phyloP scores from a whole-genome alignment of 2,797 vertebrate species.

The Fistularia tabacaria region DNA sequence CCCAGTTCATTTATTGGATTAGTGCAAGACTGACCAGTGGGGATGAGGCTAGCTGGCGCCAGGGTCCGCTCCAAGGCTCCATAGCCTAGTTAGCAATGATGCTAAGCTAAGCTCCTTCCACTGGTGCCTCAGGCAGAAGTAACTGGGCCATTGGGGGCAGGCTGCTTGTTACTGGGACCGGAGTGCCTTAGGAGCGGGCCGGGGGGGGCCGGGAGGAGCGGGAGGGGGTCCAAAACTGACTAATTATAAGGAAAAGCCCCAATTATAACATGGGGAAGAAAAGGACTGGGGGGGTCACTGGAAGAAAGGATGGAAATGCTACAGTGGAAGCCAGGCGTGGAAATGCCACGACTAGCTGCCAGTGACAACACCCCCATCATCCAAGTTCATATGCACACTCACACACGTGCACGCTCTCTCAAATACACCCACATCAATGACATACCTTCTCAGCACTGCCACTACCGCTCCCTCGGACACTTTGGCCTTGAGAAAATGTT shows the following conservation, averaged over 20 bases:
- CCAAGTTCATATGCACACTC: conserved; percentile 2
- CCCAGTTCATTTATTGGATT: conserved; percentile 74
- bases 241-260: conserved; percentile 68
- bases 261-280: conserved; percentile 60
- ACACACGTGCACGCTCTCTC: conserved; percentile 2
- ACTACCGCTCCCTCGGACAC: too few species aligned
- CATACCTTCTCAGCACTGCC: too few species aligned
- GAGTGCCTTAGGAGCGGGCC: conserved; percentile 50
- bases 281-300: conserved; percentile 32
- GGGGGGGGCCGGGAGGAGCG: conserved; percentile 28
- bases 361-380: conserved; percentile 54
- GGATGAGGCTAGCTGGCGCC: conserved; percentile 64
- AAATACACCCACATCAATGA: conserved; percentile 11
- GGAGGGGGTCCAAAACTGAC: conserved; percentile 27
- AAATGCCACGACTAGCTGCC: conserved; percentile 70
- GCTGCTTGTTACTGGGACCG: conserved; percentile 60
- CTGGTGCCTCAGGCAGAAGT: conserved; percentile 23
- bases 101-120: conserved; percentile 59
- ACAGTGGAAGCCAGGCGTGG: conserved; percentile 58
- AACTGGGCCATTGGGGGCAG: conserved; percentile 36
- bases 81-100: conserved; percentile 54
- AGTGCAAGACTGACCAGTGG: conserved; percentile 68
- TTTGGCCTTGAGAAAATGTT: too few species aligned
- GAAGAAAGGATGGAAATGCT: conserved; percentile 48
- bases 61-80: conserved; percentile 58